Conservation (phyloP, 2,113 vertebrate genomes). For the Nettapus auritus region DNA sequence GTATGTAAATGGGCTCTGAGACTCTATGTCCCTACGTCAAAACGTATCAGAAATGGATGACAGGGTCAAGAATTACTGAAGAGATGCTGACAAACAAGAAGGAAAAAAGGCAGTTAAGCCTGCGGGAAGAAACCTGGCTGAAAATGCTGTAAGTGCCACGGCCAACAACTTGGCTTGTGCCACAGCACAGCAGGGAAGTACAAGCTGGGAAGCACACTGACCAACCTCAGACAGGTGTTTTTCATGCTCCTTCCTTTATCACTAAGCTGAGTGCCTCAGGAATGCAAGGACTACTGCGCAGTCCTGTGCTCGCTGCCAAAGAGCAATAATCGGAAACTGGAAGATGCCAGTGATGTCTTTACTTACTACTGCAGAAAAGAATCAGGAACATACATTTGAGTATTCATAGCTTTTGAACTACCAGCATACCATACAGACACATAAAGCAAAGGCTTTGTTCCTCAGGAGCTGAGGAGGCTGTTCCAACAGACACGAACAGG, state of each 20-base stretch:
- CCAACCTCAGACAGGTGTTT: not conserved
- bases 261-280: not conserved
- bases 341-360: not conserved
- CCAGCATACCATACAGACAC: not conserved
- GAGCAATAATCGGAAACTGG: not conserved
- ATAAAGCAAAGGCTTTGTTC: not conserved
- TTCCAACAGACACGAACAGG: not conserved
- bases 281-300: accelerated
- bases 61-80: not conserved
- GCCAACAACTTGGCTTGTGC: not conserved
- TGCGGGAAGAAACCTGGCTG: not conserved
- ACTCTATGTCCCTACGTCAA: not conserved
- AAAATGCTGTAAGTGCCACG: not conserved
- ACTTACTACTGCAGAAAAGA: not conserved
- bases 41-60: not conserved
- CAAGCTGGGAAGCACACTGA: not conserved
- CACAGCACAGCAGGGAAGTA: not conserved
- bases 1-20: not conserved
- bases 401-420: not conserved
- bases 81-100: not conserved
- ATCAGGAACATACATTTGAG: not conserved
- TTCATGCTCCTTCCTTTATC: not conserved
- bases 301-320: not conserved
- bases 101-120: not conserved
- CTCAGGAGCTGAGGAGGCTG: accelerated